These are phyloP conservation scores for Dascillus cervinus DNA, from an alignment of 2,888 invertebrate genomes.

Conservation along the genomic window DNA sequence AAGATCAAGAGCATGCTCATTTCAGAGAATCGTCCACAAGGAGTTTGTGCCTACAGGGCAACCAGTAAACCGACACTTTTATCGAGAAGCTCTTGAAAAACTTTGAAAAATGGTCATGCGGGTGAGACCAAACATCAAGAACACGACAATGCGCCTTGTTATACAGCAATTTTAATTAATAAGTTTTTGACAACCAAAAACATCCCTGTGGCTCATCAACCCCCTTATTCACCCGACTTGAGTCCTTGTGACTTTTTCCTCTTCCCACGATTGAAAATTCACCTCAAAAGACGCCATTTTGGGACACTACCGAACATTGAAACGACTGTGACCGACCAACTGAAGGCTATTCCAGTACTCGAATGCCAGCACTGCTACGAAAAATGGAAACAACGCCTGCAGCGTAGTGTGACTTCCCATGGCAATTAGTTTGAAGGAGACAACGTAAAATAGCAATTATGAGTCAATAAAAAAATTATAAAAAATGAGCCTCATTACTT, in stretches of 20 bases:
- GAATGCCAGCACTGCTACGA: no score
- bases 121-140: constrained; percentile 5
- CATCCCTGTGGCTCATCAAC: constrained; percentile 3
- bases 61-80: constrained; percentile 12
- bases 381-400: constrained; percentile 20
- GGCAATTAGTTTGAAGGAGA: constrained; percentile 15
- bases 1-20: constrained; percentile 9
- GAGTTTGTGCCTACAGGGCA: constrained; percentile 13
- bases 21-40: constrained; percentile 15
- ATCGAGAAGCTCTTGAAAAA: constrained; percentile 9
- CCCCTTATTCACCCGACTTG: constrained; percentile 6
- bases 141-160: constrained; percentile 9
- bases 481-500: constrained; percentile 1
- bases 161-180: no score
- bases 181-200: constrained; percentile 1
- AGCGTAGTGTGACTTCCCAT: constrained; percentile 21
- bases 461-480: neutral
- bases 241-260: no score
- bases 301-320: constrained; percentile 20
- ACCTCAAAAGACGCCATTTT: constrained; percentile 19
- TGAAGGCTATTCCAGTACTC: constrained; percentile 24
- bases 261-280: constrained; percentile 1
- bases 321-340: constrained; percentile 20
- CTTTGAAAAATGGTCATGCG: constrained; percentile 6
- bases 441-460: constrained; percentile 1